Base-by-base conservation (phyloP, 1,140 invertebrate species). In the Melitaea cinxia region DNA sequence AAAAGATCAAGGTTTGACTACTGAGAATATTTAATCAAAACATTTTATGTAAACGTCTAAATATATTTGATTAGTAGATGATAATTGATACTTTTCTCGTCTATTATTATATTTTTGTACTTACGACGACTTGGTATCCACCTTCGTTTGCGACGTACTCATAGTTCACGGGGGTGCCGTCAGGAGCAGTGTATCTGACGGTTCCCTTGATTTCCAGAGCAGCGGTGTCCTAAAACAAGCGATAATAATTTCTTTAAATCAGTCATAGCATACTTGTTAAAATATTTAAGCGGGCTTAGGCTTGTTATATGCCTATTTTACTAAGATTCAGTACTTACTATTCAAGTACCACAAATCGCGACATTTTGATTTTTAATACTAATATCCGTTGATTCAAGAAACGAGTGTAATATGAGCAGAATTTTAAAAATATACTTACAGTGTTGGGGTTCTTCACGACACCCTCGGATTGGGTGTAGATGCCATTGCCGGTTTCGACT, bases 141-240 rank as follows among this genome's bases (percentile, higher is more conserved):
- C 92, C 88, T 68, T 94, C 93, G 75, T 94, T 89, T 65, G 93
- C 93, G 37, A 90, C 57, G 86, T 93, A 94, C 24, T 70, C 77
- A 9, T 93, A 65, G 30, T 88, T 73, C 28, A 92, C 67, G 47
- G 73, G 62, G 58, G 79, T 63, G 56, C 92, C 91, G 58, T 93
- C 90, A n/a, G 93, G 93, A 12, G 91, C 77, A 15, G 86, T 92
- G 88, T 92, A 94, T 33, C 81, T 85, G 77, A 90, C 91, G 1
- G 80, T 79, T 53, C 93, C 93, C 47, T 78, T 80, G 12, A 92
- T 87, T 33, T 82, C 85, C 35, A 91, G 80, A 21, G 80, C 64
- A 17, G 93, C 70, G 58, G 72, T 35, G 24, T 30, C 24, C 50
- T 30, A 33, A 19, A 54, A 6, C 15, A 33, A n/a, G n/a, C n/a